These are phyloP conservation scores for Scophthalmus maximus DNA, from an alignment of 2,113 vertebrate genomes.

Conservation along the genomic window DNA sequence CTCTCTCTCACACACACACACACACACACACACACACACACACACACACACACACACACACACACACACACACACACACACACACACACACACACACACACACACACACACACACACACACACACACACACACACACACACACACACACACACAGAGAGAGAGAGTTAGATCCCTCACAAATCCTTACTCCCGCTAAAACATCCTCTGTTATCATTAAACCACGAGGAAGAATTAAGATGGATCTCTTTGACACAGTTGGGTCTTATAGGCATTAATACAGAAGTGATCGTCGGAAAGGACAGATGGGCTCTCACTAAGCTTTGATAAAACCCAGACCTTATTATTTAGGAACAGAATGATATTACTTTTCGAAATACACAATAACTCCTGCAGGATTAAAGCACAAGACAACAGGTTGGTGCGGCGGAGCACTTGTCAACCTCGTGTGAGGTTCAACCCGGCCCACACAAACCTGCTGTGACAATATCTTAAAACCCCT, in stretches of 20 bases:
- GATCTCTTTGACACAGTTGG: conserved; percentile 15
- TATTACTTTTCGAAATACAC: not conserved
- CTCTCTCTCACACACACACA: too few relatives aligned
- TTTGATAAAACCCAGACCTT: conserved; percentile 31
- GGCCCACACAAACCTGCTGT: conserved; percentile 4
- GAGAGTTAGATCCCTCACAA: too few relatives aligned
- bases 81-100: too few relatives aligned
- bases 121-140: too few relatives aligned
- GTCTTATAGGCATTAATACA: conserved; percentile 35
- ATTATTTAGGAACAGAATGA: conserved; percentile 22
- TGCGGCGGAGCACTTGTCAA: conserved; percentile 3
- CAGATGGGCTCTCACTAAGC: conserved; percentile 30
- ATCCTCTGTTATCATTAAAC: conserved; percentile 37
- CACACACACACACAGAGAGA: too few relatives aligned
- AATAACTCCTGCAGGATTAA: conserved; percentile 1
- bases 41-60: too few relatives aligned
- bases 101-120: too few relatives aligned
- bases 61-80: too few relatives aligned
- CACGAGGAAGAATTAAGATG: conserved; percentile 46
- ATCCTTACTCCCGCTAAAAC: not conserved
- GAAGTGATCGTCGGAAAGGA: conserved; percentile 11
- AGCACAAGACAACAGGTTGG: conserved; percentile 4
- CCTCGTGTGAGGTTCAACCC: not conserved
- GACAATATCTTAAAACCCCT: conserved; percentile 6
- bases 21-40: too few relatives aligned